Conservation (phyloP, 2,797 vertebrate genomes). For the Rhabdomys pumilio region DNA sequence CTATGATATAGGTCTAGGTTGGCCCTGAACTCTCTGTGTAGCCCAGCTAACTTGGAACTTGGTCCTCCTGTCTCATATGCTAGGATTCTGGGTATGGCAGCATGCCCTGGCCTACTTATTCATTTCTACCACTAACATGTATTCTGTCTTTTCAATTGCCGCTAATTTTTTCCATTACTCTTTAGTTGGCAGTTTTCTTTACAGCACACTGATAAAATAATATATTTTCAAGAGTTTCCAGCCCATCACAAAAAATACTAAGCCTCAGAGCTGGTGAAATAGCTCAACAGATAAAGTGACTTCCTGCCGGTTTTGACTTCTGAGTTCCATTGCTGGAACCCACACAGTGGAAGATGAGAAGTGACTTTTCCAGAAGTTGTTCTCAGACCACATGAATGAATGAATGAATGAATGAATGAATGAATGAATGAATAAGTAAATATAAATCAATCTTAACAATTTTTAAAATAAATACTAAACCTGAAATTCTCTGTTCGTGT, state of each 20-base stretch:
- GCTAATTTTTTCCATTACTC: not conserved
- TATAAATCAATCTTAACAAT: not conserved
- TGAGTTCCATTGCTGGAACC: not conserved
- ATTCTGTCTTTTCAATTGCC: conserved; percentile 57
- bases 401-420: too few relatives aligned
- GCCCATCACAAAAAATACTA: conserved; percentile 26
- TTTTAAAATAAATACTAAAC: conserved; percentile 34
- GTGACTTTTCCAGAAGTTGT: not conserved
- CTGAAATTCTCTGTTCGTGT: not conserved
- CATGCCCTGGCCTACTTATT: not conserved
- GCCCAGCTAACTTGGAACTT: not conserved
- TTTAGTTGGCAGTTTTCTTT: conserved; percentile 64
- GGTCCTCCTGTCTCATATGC: not conserved
- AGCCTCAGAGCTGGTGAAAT: not conserved
- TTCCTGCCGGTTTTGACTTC: not conserved
- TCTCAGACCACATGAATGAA: not conserved
- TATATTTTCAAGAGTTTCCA: conserved; percentile 23
- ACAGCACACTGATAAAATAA: not conserved
- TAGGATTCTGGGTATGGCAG: not conserved
- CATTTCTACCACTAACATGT: conserved; percentile 35
- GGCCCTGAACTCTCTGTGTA: not conserved
- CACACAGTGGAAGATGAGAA: not conserved
- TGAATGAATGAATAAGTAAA: not conserved
- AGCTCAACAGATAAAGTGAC: not conserved
- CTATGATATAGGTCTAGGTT: not conserved